Conservation (phyloP, 2,888 invertebrate species). For the Allacma fusca region DNA sequence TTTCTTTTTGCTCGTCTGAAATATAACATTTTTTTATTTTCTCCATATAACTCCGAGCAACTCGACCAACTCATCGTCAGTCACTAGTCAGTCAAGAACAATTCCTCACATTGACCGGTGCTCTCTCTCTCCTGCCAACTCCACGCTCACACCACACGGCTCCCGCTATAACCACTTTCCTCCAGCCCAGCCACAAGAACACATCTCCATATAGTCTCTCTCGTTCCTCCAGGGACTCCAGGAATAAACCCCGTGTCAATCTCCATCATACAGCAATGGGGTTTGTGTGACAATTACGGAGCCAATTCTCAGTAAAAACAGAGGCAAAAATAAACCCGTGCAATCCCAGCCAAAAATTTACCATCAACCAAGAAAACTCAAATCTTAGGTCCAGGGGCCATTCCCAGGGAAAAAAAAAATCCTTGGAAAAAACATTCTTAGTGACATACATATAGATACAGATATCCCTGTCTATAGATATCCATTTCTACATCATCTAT, state of each 20-base stretch:
- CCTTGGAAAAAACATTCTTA: not conserved
- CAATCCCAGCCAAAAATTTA: not conserved
- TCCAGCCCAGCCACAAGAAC: not conserved
- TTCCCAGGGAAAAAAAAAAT: not conserved
- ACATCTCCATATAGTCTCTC: not conserved
- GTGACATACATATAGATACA: not conserved
- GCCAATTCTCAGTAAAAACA: not conserved
- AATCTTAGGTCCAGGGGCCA: slow-evolving; percentile 9
- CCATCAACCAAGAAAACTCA: not conserved
- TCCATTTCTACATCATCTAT: no score
- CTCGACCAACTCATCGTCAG: slow-evolving; percentile 23
- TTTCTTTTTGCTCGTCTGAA: slow-evolving; percentile 28
- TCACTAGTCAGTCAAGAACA: slow-evolving; percentile 30
- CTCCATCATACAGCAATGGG: not conserved
- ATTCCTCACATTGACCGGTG: slow-evolving; percentile 4
- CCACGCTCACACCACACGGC: not conserved
- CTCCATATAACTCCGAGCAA: slow-evolving; percentile 18
- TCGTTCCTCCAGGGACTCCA: not conserved
- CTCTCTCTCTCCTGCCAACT: not conserved
- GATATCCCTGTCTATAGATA: no score
- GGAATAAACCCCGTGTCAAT: not conserved
- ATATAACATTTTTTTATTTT: slow-evolving; percentile 27
- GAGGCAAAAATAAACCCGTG: not conserved
- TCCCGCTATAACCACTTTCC: not conserved
- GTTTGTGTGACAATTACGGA: not conserved